Conservation (phyloP, 2,797 vertebrate species). For the Myripristis murdjan region DNA sequence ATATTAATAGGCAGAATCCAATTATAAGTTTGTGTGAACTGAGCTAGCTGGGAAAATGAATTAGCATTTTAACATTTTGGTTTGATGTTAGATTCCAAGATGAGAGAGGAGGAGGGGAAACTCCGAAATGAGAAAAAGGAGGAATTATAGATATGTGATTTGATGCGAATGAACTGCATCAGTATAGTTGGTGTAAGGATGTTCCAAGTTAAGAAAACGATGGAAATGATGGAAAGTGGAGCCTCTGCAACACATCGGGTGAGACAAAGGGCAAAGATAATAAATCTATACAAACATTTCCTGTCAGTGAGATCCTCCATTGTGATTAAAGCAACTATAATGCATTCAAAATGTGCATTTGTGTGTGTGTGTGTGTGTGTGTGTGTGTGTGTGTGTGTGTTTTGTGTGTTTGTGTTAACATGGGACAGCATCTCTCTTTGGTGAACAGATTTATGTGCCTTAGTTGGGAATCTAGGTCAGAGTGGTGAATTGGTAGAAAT, state of each 20-base stretch:
- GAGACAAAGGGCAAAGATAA: not conserved
- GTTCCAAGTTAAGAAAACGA: constrained; percentile 44
- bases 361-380: not conserved
- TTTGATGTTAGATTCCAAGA: constrained; percentile 80
- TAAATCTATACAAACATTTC: too few species aligned
- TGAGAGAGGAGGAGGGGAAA: constrained; percentile 57
- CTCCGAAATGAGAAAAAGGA: constrained; percentile 54
- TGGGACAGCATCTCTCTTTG: constrained; percentile 31
- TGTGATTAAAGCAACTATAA: not conserved
- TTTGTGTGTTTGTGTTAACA: constrained; percentile 35
- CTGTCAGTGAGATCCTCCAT: too few species aligned
- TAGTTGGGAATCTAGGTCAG: constrained; percentile 80
- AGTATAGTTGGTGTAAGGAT: constrained; percentile 4
- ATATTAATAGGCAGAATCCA: constrained; percentile 82
- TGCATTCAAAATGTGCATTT: not conserved
- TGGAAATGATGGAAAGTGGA: constrained; percentile 28
- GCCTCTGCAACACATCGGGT: constrained; percentile 16
- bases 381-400: constrained; percentile 24
- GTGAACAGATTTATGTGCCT: constrained; percentile 42
- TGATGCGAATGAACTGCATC: constrained; percentile 51
- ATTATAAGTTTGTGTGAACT: constrained; percentile 84
- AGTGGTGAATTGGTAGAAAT: constrained; percentile 71
- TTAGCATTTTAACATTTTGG: constrained; percentile 80
- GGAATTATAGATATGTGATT: constrained; percentile 51
- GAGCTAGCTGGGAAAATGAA: constrained; percentile 71